Evolutionary conservation across 2,113 vertebrate species (phyloP).

Genomic region (Antigone vipio): DNA sequence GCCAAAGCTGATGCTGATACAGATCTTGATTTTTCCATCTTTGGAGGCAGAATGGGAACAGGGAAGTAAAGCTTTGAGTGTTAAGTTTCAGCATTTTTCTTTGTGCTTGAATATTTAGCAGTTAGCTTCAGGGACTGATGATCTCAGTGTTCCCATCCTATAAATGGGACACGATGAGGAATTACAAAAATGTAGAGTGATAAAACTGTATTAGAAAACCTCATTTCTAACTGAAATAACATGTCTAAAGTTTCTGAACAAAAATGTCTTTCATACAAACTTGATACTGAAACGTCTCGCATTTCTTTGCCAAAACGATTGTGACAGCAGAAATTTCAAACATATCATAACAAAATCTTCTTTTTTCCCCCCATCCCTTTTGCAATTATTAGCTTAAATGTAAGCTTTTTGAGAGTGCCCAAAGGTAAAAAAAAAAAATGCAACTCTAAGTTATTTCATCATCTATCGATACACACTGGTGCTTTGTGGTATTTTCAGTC

Average conservation of each 20-base stretch:
- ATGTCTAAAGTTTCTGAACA: background rate
- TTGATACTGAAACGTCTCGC: background rate
- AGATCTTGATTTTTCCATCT: background rate
- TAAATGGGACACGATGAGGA: background rate
- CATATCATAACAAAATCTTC: background rate
- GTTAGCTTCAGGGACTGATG: background rate
- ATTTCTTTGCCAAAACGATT: background rate
- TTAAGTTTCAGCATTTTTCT: background rate
- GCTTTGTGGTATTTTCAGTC: background rate
- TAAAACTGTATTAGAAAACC: background rate
- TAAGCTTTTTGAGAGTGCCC: background rate
- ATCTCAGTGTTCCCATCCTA: background rate
- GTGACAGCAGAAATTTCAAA: background rate
- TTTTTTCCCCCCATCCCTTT: background rate
- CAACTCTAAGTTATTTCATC: background rate
- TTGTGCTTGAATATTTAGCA: background rate
- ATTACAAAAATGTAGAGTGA: background rate
- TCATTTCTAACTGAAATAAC: background rate
- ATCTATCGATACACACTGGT: rapidly evolving
- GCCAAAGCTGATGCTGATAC: background rate
- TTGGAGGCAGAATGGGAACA: background rate
- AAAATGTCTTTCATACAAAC: background rate
- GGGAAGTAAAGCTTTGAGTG: background rate
- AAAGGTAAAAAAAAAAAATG: too few relatives aligned
- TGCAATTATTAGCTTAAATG: background rate